Evolutionary conservation across 53 echinoderm and acorn worm species (phyloP), one percentile per base, ranked within the genome.

Genomic region (Hippasteria phrygiana): DNA sequence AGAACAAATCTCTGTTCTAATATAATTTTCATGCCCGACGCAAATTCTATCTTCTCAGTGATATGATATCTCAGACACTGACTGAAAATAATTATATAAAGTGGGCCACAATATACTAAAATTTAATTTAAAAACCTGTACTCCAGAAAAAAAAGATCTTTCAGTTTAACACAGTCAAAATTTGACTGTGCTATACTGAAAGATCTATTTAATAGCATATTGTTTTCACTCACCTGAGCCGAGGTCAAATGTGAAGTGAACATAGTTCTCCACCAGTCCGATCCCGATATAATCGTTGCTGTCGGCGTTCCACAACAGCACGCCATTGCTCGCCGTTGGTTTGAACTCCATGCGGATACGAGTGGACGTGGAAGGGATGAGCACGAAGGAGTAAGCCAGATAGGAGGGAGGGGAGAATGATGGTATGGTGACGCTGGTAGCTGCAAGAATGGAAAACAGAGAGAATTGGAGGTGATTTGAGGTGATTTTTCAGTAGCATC

Each of bases 291-390:
- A 97, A 73, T 97, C 98, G 78, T 64, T 87, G 24, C 91, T 88
- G 64, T 93, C 90, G n/a, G 95, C 92, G 70, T 94, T 97, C 98
- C 98, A 97, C 75, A 95, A 90, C 20, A 97, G 78, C 24, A 97
- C 56, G 13, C 98, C 98, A 81, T 92, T 59, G 3, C 43, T 71
- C 1, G 43, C 75, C 36, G 92, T 74, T 2, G 95, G 80, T 71
- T 91, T 92, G 41, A 97, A 90, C 89, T 95, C 95, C 75, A 97
- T 84, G 29, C 78, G 55, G 40, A 97, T 89, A 36, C 73, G 73
- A 28, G 95, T 90, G 14, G 82, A 20, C 26, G 93, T 74, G 51
- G 92, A 51, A 1, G 92, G 71, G 31, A 80, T 56, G 39, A 92
- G 70, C n/a, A 91, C 47, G 59, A 88, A 83, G 46, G 82, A 75